Conservation (phyloP, 1,140 invertebrate species). For the Pentalonia nigronervosa region DNA sequence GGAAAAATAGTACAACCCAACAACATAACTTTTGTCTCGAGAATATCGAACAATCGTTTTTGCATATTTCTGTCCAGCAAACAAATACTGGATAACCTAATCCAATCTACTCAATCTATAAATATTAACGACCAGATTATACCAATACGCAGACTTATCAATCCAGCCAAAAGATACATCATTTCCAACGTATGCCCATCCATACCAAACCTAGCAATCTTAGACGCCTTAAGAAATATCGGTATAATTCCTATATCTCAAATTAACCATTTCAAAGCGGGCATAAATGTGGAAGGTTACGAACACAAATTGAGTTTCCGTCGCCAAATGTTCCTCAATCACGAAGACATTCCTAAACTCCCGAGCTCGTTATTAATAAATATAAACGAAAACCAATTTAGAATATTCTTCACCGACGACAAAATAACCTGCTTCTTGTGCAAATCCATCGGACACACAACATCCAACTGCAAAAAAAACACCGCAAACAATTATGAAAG, state of each 20-base stretch:
- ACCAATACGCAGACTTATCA: neutral
- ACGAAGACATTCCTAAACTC: neutral
- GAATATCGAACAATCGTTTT: constrained; percentile 18
- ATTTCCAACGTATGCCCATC: constrained; percentile 4
- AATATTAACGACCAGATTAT: constrained; percentile 16
- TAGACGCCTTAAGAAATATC: neutral
- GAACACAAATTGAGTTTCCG: neutral
- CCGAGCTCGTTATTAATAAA: neutral
- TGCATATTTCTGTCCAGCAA: no score
- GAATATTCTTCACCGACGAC: constrained; percentile 21
- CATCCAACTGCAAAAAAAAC: constrained; percentile 21
- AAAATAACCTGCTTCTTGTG: neutral
- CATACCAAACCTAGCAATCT: neutral
- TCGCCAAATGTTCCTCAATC: neutral
- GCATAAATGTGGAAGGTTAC: neutral
- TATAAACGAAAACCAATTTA: neutral
- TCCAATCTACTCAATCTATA: neutral
- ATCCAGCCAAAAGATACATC: neutral
- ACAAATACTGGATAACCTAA: constrained; percentile 11
- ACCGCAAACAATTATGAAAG: no score
- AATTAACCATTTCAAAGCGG: neutral
- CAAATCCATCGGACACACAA: neutral
- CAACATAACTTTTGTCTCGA: constrained; percentile 12
- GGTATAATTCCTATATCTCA: neutral
- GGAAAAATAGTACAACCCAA: neutral